phyloP scores from a whole-genome alignment of 2,888 invertebrate genomes.

The Hypselothyrea guttata region DNA sequence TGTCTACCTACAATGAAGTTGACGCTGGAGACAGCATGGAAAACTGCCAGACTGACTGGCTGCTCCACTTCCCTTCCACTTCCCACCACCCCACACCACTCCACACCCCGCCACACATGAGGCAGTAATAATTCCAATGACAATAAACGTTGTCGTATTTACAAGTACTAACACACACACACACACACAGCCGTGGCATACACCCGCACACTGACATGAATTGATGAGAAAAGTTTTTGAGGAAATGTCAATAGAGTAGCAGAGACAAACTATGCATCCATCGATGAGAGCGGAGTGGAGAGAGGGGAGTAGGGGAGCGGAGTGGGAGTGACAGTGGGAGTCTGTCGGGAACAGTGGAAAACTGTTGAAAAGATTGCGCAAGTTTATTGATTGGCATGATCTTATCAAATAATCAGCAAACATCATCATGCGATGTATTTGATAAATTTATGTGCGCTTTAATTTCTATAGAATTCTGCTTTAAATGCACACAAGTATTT shows the following conservation, averaged over 20 bases:
- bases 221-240: slow-evolving; percentile 78
- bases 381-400: slow-evolving; percentile 9
- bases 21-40: slow-evolving; percentile 39
- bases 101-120: slow-evolving; percentile 54
- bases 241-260: slow-evolving; percentile 76
- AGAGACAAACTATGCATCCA: slow-evolving; percentile 67
- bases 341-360: slow-evolving; percentile 33
- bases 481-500: too few species aligned
- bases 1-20: slow-evolving; percentile 64
- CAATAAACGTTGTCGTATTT: slow-evolving; percentile 78
- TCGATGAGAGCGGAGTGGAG: slow-evolving; percentile 29
- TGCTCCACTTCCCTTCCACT: slow-evolving; percentile 3
- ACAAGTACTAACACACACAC: slow-evolving; percentile 59
- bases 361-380: slow-evolving; percentile 5
- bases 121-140: slow-evolving; percentile 76
- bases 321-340: slow-evolving; percentile 9
- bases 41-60: slow-evolving; percentile 27
- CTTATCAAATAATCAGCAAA: neutral
- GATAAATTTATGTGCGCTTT: neutral
- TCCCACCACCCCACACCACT: neutral
- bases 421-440: neutral
- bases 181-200: slow-evolving; percentile 23
- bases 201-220: slow-evolving; percentile 60
- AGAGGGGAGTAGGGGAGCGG: neutral
- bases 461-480: too few species aligned